Evolutionary conservation across 2,888 invertebrate genomes (phyloP).

Genomic region (Brassicogethes aeneus): DNA sequence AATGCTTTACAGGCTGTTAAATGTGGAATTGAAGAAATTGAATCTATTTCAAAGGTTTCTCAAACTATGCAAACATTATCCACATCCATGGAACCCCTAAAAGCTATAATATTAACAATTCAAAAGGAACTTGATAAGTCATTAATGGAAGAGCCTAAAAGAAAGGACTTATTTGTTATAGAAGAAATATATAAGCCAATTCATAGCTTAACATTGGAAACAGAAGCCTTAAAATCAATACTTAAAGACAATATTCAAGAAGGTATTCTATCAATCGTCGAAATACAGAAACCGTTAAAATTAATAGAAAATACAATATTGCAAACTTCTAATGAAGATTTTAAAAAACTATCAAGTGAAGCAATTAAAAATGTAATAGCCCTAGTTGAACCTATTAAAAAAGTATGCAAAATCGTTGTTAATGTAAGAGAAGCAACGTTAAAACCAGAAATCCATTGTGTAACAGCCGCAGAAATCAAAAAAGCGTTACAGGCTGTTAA

Average conservation of each 20-base stretch:
- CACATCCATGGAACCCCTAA: constrained; percentile 6
- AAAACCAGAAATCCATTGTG: neutral
- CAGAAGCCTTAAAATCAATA: too few relatives aligned
- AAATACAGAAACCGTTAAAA: too few relatives aligned
- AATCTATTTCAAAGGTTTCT: neutral
- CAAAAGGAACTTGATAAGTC: constrained; percentile 1
- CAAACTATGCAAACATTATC: constrained; percentile 3
- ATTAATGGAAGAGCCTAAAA: too few relatives aligned
- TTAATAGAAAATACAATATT: too few relatives aligned
- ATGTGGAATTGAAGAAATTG: constrained; percentile 4
- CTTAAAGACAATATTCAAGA: too few relatives aligned
- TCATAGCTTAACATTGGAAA: too few relatives aligned
- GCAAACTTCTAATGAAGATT: neutral
- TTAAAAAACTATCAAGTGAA: constrained; percentile 1
- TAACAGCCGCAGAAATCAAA: neutral
- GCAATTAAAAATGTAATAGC: too few relatives aligned
- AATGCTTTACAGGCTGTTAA: neutral
- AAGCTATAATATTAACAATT: constrained; percentile 2
- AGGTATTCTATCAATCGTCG: too few relatives aligned
- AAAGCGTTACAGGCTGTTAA: neutral
- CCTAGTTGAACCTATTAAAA: neutral
- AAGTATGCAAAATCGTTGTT: neutral
- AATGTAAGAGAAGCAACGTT: neutral
- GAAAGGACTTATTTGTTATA: too few relatives aligned
- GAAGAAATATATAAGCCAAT: too few relatives aligned